These are phyloP conservation scores for Spizaetus ornatus DNA, from an alignment of 2,113 vertebrate species.

Conservation along the genomic window DNA sequence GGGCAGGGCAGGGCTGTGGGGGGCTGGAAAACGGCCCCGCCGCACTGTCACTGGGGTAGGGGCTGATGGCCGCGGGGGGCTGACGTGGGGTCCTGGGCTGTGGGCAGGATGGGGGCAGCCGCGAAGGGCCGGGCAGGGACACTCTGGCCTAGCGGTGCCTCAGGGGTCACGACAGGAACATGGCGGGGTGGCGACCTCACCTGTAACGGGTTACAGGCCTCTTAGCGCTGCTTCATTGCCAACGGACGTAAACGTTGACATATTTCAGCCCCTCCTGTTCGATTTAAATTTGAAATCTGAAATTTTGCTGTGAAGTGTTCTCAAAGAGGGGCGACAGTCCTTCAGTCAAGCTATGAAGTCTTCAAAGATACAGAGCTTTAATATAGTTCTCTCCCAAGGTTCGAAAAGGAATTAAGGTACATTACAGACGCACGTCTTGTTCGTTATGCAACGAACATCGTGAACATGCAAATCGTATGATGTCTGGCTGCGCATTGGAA, in stretches of 20 bases:
- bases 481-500: accelerated
- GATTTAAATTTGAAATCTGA: background rate
- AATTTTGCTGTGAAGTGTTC: background rate
- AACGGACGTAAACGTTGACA: background rate
- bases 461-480: background rate
- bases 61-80: background rate
- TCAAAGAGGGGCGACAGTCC: background rate
- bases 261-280: background rate
- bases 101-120: too few relatives aligned
- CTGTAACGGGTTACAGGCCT: background rate
- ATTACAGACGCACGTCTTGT: accelerated
- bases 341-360: background rate
- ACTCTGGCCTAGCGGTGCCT: too few relatives aligned
- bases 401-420: background rate
- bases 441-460: background rate
- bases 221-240: background rate
- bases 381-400: background rate
- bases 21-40: background rate
- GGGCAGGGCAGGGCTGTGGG: too few relatives aligned
- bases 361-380: background rate
- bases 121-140: accelerated
- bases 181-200: background rate
- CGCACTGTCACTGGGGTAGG: background rate
- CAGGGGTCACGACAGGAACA: background rate
- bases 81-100: background rate